Evolutionary conservation across 2,888 invertebrate genomes (phyloP).

Genomic region (Xestobium rufovillosum): DNA sequence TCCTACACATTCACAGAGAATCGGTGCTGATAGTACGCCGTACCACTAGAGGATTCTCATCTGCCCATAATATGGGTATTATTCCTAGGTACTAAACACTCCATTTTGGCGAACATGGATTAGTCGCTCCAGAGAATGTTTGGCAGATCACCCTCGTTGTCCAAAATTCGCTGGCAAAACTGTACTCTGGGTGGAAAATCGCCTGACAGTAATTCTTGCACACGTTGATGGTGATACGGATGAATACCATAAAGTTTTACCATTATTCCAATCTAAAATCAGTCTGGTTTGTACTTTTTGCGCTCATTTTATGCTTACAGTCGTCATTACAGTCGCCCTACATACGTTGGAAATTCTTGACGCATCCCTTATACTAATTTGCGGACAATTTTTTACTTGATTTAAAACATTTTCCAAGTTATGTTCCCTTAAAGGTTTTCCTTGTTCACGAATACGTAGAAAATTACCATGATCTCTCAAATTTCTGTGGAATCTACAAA

Average conservation of each 20-base stretch:
- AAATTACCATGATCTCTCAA: constrained; percentile 1
- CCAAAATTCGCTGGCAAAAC: constrained; percentile 2
- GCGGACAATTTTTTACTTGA: constrained; percentile 1
- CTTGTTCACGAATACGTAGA: background rate
- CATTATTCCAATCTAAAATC: background rate
- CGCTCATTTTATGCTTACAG: background rate
- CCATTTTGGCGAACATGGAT: too few species aligned
- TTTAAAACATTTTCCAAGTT: constrained; percentile 1
- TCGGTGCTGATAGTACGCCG: too few species aligned
- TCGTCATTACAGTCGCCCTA: background rate
- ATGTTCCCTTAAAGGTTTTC: background rate
- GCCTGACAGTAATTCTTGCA: background rate
- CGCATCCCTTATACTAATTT: background rate
- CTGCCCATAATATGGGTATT: too few species aligned
- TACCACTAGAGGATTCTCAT: too few species aligned
- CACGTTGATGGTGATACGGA: background rate
- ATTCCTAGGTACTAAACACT: too few species aligned
- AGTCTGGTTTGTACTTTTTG: background rate
- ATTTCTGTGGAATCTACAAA: too few species aligned
- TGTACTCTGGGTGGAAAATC: constrained; percentile 1
- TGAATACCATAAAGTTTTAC: background rate
- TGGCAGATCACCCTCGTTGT: background rate
- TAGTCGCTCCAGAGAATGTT: background rate
- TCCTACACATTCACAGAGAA: too few species aligned
- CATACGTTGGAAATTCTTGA: constrained; percentile 1